Conservation (phyloP, 2,113 vertebrate genomes). For the Setophaga petechia region DNA sequence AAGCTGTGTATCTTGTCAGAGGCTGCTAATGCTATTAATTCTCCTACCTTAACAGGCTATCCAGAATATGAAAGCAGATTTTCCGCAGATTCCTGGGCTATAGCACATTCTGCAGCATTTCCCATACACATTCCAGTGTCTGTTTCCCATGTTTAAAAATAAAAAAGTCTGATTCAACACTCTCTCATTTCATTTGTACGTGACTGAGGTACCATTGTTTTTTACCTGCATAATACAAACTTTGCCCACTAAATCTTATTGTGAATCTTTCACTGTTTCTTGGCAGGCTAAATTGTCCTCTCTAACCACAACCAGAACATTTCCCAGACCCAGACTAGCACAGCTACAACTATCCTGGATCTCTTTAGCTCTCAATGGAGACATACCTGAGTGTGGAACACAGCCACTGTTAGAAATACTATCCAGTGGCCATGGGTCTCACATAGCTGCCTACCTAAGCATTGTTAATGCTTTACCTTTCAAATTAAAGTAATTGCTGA, state of each 20-base stretch:
- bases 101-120: constrained; percentile 29
- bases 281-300: background rate
- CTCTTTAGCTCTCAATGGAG: background rate
- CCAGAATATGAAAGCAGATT: background rate
- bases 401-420: background rate
- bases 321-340: background rate
- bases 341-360: background rate
- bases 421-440: background rate
- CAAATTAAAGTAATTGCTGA: background rate
- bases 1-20: constrained; percentile 18
- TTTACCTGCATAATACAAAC: background rate
- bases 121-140: background rate
- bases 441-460: background rate
- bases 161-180: constrained; percentile 22
- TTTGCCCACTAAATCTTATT: background rate
- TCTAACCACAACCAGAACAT: background rate
- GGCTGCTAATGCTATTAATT: constrained; percentile 35
- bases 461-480: background rate
- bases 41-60: background rate
- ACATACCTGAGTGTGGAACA: background rate
- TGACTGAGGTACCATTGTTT: background rate
- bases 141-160: constrained; percentile 39
- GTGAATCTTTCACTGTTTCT: background rate
- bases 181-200: background rate
- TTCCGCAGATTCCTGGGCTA: constrained; percentile 7